Evolutionary conservation across 2,888 invertebrate species (phyloP), one percentile per base, ranked within the genome.

Genomic region (Andrena praecox): DNA sequence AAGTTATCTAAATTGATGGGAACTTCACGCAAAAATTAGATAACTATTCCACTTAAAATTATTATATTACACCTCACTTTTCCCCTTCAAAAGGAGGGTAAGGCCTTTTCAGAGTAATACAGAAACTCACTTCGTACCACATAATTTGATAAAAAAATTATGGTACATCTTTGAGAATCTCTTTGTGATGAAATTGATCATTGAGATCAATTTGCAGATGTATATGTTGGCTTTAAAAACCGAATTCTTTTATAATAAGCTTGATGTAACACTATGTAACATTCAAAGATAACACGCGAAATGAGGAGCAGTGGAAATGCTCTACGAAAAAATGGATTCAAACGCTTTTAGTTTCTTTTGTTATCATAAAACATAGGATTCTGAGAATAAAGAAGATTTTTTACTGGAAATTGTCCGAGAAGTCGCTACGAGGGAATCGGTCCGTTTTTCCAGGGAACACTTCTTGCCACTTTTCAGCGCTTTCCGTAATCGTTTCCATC

Each of bases 401-500:
- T n/a, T 7, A 5, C 29, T 16, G 60, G 20, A 27, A 33, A 54
- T 54, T 72, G 54, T 6, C 24, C 50, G 4, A 50, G 3, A 16
- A 8, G 54, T 63, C 10, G 31, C 31, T 35, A 56, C 27, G 4
- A 2, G 31, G 1, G 6, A 31, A 42, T 56, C 48, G 63, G 31
- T 60, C 35, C 50, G 16, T 60, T 80, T 33, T 24, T 8, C 8
- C 60, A n/a, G 10, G 54, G 62, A 67, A 67, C n/a, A 33, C 31
- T 35, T 69, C 56, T 27, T 48, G 1, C 50, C 56, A 68, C 29
- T 56, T 75, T 29, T 52, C 69, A 27, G 20, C 67, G 27, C 24
- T 48, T 52, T 70, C 60, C 27, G 56, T 56, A 80, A 80, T 76
- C 63, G 27, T 64, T 82, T 72, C 42, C 33, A 76, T 75, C 82